Evolutionary conservation across 2,113 vertebrate genomes (phyloP).

Genomic region (Caranx ignobilis): DNA sequence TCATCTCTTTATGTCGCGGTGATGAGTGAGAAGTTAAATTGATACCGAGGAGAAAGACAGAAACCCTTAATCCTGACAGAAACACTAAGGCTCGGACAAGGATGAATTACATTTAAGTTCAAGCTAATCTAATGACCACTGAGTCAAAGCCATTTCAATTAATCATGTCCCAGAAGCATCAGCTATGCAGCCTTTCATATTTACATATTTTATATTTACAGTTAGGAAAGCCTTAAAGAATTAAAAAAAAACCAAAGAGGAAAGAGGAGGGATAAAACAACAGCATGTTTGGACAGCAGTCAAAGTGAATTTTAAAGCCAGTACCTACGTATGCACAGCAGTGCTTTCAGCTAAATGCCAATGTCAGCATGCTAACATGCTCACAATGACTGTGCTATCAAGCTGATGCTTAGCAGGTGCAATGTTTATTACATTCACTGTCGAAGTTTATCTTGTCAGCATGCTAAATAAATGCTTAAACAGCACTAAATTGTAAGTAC

Average conservation of each 20-base stretch:
- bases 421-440: neutral
- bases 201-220: neutral
- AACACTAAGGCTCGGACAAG: neutral
- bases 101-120: neutral
- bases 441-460: neutral
- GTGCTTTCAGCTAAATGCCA: neutral
- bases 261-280: neutral
- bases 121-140: neutral
- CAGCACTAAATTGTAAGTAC: neutral
- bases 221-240: neutral
- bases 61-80: neutral
- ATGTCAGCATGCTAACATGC: neutral
- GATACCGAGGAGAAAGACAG: slow-evolving; percentile 38
- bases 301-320: too few relatives aligned
- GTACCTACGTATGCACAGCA: too few relatives aligned
- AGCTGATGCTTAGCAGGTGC: neutral
- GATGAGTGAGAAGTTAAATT: slow-evolving; percentile 74
- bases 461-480: neutral
- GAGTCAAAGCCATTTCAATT: neutral
- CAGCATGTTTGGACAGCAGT: too few relatives aligned
- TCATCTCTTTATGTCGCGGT: slow-evolving; percentile 69
- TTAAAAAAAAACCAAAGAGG: neutral
- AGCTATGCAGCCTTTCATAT: neutral
- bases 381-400: too few relatives aligned
- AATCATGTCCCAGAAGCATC: neutral